Conservation (phyloP, 1,140 invertebrate genomes). For the Muscidifurax raptorellus region DNA sequence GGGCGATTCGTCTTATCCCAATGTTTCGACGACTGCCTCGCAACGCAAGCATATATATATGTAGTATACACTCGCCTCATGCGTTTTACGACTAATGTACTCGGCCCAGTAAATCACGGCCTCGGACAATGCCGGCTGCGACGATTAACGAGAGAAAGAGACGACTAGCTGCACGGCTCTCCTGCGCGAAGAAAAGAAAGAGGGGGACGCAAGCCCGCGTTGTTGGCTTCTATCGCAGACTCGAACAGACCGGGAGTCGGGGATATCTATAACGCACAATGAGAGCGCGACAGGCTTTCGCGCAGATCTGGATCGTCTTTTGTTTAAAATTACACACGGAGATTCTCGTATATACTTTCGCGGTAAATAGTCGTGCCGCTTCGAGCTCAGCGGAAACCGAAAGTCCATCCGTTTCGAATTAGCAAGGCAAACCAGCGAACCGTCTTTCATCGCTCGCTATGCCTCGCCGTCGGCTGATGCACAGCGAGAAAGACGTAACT, state of each 20-base stretch:
- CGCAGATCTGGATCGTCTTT: too few relatives aligned
- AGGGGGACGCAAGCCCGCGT: not conserved
- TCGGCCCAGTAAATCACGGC: constrained; percentile 66
- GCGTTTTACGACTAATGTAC: constrained; percentile 68
- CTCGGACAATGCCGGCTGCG: constrained; percentile 57
- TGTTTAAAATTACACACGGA: too few relatives aligned
- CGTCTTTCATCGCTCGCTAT: not conserved
- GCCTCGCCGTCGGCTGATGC: too few relatives aligned
- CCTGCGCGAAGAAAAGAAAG: not conserved
- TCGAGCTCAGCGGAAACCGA: not conserved
- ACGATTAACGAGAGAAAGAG: constrained; percentile 62
- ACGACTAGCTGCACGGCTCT: too few relatives aligned
- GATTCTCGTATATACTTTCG: not conserved
- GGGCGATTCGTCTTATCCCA: constrained; percentile 63
- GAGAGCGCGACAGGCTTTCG: too few relatives aligned
- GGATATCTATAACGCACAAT: not conserved
- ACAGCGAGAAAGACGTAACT: constrained; percentile 38
- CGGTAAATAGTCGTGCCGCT: not conserved
- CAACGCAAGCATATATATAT: not conserved
- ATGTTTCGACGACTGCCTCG: constrained; percentile 51
- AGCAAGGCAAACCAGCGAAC: not conserved
- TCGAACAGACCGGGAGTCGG: not conserved
- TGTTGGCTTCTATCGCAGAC: constrained; percentile 14
- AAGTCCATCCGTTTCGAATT: not conserved
- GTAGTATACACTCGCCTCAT: constrained; percentile 10